A percentile compares a stretch with the other conserved stretches of the same genome.
Conservation (phyloP, 2,797 vertebrate species). For the Clamator glandarius region DNA sequence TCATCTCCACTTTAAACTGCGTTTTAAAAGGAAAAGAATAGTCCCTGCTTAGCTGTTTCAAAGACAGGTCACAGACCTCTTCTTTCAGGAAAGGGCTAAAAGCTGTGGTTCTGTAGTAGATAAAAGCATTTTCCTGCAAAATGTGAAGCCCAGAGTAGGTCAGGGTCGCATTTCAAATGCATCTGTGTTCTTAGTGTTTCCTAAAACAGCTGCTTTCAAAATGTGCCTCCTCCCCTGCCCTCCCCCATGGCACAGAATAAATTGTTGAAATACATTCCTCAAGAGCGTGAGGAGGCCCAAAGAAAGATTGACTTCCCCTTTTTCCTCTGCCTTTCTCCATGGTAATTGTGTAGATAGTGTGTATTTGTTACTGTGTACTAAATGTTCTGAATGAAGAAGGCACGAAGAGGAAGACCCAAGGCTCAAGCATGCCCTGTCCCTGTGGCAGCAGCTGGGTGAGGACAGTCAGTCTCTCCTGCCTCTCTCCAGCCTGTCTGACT, state of each 20-base stretch:
- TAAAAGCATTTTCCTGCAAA: slow-evolving; percentile 39
- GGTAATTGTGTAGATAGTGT: neutral
- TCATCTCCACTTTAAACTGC: slow-evolving; percentile 20
- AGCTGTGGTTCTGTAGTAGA: slow-evolving; percentile 1
- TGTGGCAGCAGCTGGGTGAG: neutral
- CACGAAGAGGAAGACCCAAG: neutral
- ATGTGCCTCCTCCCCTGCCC: neutral
- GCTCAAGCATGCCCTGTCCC: neutral
- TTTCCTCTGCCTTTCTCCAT: neutral
- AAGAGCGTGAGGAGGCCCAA: neutral
- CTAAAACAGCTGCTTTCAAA: slow-evolving; percentile 15
- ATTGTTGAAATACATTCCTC: neutral
- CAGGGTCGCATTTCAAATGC: slow-evolving; percentile 19
- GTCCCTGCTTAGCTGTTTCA: slow-evolving; percentile 23
- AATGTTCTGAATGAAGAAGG: neutral
- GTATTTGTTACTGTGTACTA: neutral
- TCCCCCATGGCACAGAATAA: neutral
- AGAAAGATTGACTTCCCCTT: neutral
- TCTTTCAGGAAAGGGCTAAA: slow-evolving; percentile 35
- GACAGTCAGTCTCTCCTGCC: neutral
- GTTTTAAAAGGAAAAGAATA: slow-evolving; percentile 7
- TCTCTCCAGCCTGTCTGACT: neutral
- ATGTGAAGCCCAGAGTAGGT: neutral
- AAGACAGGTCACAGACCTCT: neutral
- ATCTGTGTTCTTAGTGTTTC: neutral